Evolutionary conservation across 2,113 vertebrate genomes (phyloP).

Genomic region (Tor tambroides): DNA sequence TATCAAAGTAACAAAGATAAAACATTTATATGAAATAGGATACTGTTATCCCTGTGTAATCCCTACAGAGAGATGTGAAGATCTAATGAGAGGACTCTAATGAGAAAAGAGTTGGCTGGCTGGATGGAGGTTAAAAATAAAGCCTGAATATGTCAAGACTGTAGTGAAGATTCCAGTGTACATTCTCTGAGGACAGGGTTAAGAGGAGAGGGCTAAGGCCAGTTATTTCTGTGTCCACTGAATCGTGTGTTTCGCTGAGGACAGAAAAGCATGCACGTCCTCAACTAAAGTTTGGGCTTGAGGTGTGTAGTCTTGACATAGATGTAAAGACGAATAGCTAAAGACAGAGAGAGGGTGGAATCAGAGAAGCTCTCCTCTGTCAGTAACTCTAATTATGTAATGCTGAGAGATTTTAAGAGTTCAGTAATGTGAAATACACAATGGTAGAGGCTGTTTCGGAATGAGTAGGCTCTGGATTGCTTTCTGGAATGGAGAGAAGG

Average conservation of each 20-base stretch:
- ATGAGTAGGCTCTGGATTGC: conserved; percentile 60
- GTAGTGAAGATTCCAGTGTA: conserved; percentile 71
- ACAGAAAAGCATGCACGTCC: conserved; percentile 47
- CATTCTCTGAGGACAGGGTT: conserved; percentile 64
- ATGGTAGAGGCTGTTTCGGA: conserved; percentile 64
- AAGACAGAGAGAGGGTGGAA: background rate
- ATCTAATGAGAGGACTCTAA: conserved; percentile 31
- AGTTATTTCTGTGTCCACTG: conserved; percentile 67
- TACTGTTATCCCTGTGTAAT: conserved; percentile 13
- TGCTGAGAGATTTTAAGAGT: conserved; percentile 60
- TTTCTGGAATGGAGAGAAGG: conserved; percentile 26
- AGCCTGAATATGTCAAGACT: conserved; percentile 70
- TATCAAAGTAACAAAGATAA: background rate
- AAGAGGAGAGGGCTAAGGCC: conserved; percentile 58
- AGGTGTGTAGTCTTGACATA: background rate
- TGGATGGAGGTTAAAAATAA: conserved; percentile 72
- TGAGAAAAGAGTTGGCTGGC: conserved; percentile 20
- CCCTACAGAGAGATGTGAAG: conserved; percentile 40
- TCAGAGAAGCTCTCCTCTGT: conserved; percentile 43
- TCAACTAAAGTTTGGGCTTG: conserved; percentile 1
- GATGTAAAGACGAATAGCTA: background rate
- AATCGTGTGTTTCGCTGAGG: conserved; percentile 40
- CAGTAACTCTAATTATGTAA: conserved; percentile 65
- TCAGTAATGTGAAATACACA: conserved; percentile 62
- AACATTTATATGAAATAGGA: background rate